Evolutionary conservation across 2,113 vertebrate species (phyloP), one percentile per base, ranked within the genome.

Genomic region (Pteronura brasiliensis): DNA sequence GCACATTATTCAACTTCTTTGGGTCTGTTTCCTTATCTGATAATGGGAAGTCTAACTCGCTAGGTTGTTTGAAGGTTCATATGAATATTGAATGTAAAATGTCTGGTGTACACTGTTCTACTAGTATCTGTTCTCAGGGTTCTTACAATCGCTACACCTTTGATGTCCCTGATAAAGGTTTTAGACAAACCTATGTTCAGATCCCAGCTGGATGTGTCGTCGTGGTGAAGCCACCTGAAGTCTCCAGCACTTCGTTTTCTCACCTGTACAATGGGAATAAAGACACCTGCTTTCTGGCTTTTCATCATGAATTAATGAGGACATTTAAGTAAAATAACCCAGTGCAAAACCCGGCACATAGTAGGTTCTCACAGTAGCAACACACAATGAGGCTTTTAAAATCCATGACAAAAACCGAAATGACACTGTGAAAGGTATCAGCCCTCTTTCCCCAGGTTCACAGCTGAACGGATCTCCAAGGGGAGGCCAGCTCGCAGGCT

Each of bases 401-500:
- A 57, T 94, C 96, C 83, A 81, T n/a, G 49, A 94, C 95, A 96
- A 55, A 77, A 57, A 17, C 77, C 95, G 93, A 76, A 88, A 63
- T 12, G 34, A 49, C 36, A 31, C 34, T 77, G 55, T 21, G 55
- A 82, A 83, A 96, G 67, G 7, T 23, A 44, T 47, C 5, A 55
- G 96, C 52, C 81, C 92, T 90, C 1, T 83, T 91, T 84, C 96
- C 83, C 94, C 57, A 65, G 76, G 83, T 44, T 97, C 93, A 89
- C 63, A 65, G 34, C 96, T 74, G 77, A 90, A 79, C 74, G 29
- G 94, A 52, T 69, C 93, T 98, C 95, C 55, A 82, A 96, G 95
- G 76, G 90, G 61, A 95, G 96, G 84, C 76, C 95, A 84, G 88
- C 96, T 97, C 83, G 7, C 85, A 88, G 39, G 97, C 88, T 95